Base-by-base conservation (phyloP, 2,888 invertebrate species). In the Abscondita cerata region DNA sequence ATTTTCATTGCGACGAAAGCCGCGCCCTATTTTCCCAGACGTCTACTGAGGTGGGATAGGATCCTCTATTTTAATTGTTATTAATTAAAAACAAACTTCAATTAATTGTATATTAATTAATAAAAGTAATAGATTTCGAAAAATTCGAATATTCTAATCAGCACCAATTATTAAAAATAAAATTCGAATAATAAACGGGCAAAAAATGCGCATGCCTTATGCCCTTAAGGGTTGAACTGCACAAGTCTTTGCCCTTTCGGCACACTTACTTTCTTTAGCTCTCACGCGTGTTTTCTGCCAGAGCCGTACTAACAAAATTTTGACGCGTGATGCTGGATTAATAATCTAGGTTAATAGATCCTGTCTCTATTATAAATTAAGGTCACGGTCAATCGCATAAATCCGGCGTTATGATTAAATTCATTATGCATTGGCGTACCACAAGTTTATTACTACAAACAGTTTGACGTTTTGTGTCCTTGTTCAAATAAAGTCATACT, bases 1-100 rank as follows among this genome's bases (percentile, higher is more conserved):
- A 44, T 44, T 44, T 44, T 41, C 13, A 33, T 62, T 61, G 38
- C 18, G 57, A 41, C 47, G 11, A 33, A 25, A 25, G 58, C 57
- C 57, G 52, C 56, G 57, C 57, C 62, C 61, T 41, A 61, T 61
- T 56, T 55, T 48, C 36, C 38, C 38, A 25, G 48, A 38, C 52
- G 18, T 19, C 48, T 51, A 40, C 48, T 8, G 41, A 54, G 47
- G 54, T 59, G 54, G 54, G 53, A 54, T 50, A 48, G 15, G 12
- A 25, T 20, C 52, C 33, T 59, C 19, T 51, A 44, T 41, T 31
- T 9, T 34, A 54, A 54, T 52, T 41, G 31, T 4, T 44, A 12
- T 41, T n/a, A n/a, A n/a, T n/a, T n/a, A n/a, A n/a, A n/a, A n/a
- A n/a, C n/a, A n/a, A n/a, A n/a, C n/a, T n/a, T n/a, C n/a, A n/a